phyloP scores from a whole-genome alignment of 2,888 invertebrate species.

The Spisula subtruncata region DNA sequence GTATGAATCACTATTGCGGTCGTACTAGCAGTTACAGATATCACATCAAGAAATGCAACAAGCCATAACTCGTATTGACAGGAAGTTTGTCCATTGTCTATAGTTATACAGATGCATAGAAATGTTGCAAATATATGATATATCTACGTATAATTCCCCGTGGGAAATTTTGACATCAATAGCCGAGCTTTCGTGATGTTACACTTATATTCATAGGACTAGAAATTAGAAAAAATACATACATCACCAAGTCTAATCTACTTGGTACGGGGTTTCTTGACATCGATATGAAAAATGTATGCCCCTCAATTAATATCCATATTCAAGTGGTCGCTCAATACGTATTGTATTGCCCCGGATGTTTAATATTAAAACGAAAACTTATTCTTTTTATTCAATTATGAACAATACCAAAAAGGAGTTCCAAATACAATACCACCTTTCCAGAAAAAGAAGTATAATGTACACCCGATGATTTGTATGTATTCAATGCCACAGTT shows the following conservation, averaged over 20 bases:
- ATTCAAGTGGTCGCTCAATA: no score
- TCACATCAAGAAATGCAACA: neutral
- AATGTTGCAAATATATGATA: neutral
- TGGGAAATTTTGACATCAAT: neutral
- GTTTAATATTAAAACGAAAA: neutral
- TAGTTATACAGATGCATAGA: neutral
- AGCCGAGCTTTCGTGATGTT: neutral
- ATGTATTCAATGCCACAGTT: no score
- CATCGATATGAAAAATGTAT: no score
- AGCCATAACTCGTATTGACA: neutral
- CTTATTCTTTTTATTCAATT: neutral
- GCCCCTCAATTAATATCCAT: neutral
- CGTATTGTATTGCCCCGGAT: no score
- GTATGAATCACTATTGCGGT: neutral
- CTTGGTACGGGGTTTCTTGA: neutral
- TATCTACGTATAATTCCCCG: neutral
- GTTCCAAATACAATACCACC: no score
- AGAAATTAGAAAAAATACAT: neutral
- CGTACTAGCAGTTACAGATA: neutral
- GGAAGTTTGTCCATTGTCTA: constrained; percentile 11
- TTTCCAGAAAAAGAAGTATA: no score
- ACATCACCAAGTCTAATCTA: no score
- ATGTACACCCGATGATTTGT: no score
- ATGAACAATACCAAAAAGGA: no score
- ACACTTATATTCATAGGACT: neutral